Conservation (phyloP, 2,888 invertebrate genomes). For the Diabrotica balteata region DNA sequence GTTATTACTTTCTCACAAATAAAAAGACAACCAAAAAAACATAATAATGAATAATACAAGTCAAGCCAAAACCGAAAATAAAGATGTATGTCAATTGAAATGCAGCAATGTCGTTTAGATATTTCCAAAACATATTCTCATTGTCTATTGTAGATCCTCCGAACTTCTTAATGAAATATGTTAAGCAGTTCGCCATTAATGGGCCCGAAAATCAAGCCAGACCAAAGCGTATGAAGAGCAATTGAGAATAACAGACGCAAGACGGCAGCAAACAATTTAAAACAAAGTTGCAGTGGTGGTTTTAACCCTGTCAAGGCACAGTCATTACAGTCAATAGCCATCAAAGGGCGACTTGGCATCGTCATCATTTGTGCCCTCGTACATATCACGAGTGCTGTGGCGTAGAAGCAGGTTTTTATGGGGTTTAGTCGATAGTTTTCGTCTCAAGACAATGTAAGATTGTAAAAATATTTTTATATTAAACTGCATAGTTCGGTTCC, state of each 20-base stretch:
- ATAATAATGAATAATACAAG: no score
- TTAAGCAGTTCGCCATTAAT: background rate
- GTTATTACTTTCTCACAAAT: no score
- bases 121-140: no score
- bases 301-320: conserved; percentile 5
- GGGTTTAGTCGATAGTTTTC: no score
- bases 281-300: conserved; percentile 2
- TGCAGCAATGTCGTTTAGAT: no score
- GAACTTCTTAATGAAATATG: no score
- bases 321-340: conserved; percentile 25
- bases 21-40: no score
- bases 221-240: background rate
- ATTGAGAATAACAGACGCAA: conserved; percentile 7
- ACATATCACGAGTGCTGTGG: conserved; percentile 8
- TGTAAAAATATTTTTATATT: background rate
- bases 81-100: no score
- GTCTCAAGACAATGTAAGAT: background rate
- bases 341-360: conserved; percentile 14
- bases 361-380: conserved; percentile 19
- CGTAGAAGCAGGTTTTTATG: background rate
- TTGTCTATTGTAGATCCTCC: no score
- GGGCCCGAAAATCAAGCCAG: background rate
- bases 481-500: no score
- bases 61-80: no score
- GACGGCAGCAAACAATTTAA: conserved; percentile 17